Base-by-base conservation (phyloP, 1,140 invertebrate species). In the Calliphora vicina region DNA sequence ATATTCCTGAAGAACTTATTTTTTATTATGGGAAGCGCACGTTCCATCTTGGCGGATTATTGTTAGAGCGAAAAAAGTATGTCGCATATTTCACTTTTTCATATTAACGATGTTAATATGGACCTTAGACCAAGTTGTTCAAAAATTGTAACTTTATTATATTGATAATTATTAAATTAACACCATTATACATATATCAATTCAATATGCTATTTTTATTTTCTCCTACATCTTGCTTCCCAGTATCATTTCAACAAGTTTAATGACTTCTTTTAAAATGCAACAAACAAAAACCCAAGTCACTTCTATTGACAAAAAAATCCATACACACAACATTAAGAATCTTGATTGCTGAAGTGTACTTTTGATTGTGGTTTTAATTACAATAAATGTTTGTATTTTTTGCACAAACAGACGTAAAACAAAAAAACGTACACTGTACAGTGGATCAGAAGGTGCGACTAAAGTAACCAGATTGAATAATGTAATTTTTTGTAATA, bases 281-380 rank as follows among this genome's bases (percentile, higher is more conserved):
- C 13, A 50, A 50, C 12, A 13, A 50, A 50, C 0, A 50, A 50
- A 50, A 13, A 50, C 12, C 4, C 10, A 17, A 13, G 12, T 50
- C 17, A 50, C 17, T 50, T 50, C 45, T 12, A 50, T 50, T 6
- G 45, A 67, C n/a, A 67, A 67, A 67, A 67, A 57, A 57, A 57
- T 5, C 6, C 6, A 35, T 8, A n/a, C 15, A 67, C 61, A 67
- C n/a, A 67, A 67, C 61, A 67, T 67, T 23, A 20, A 23, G 23
- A 67, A 67, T 67, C 61, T 67, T 67, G 61, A 67, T 78, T 67
- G 74, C 50, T 83, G 74, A 83, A 83, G 45, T 20, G 25, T 42
- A 80, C 82, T 83, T 80, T 78, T 83, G 74, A 80, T 80, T 83
- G 82, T 78, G 82, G 74, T 83, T 83, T 83, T 83, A 83, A 83